Conservation (phyloP, 2,113 vertebrate species). For the Martes martes region DNA sequence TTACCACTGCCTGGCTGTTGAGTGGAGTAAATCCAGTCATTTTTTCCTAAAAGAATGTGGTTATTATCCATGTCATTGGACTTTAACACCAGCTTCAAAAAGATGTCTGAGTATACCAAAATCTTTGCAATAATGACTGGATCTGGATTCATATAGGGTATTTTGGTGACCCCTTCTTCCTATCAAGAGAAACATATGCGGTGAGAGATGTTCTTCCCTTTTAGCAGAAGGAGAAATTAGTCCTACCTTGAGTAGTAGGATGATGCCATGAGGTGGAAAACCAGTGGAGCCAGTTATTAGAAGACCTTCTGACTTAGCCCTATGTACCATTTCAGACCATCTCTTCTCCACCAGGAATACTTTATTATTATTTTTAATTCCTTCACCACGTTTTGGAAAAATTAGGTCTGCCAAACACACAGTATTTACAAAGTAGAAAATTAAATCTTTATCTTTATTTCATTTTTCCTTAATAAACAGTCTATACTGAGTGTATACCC, state of each 20-base stretch:
- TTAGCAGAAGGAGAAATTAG: background rate
- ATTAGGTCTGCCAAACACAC: background rate
- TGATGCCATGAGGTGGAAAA: background rate
- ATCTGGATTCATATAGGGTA: background rate
- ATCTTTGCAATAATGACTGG: background rate
- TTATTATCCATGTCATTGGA: background rate
- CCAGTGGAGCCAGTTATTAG: background rate
- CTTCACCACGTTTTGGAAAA: background rate
- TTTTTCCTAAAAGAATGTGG: constrained; percentile 50
- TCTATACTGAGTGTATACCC: background rate
- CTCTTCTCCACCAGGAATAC: background rate
- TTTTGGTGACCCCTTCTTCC: background rate
- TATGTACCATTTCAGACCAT: background rate
- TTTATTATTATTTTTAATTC: background rate
- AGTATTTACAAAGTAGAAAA: background rate
- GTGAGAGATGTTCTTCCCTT: background rate
- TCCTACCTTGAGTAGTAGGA: background rate
- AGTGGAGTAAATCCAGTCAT: constrained; percentile 29
- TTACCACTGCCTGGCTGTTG: constrained; percentile 3
- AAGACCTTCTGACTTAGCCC: background rate
- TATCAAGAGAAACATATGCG: background rate
- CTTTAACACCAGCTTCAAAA: background rate
- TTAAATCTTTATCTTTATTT: background rate
- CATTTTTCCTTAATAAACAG: background rate
- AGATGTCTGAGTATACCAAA: background rate